Base-by-base conservation (phyloP, 2,113 vertebrate species). In the Oenanthe melanoleuca region DNA sequence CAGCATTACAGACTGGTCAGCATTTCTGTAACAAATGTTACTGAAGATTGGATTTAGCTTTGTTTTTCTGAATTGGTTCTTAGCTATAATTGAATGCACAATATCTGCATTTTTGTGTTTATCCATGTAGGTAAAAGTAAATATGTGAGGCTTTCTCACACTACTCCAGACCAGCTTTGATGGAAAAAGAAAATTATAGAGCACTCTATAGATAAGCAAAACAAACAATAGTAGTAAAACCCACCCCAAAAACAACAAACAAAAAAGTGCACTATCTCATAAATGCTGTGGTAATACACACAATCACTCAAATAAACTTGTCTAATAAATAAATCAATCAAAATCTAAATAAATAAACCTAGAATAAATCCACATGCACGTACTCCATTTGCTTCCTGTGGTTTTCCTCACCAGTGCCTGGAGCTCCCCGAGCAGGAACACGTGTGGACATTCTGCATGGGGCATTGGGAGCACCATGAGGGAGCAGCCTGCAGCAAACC, bases 101-200 rank as follows among this genome's bases (percentile, higher is more conserved):
- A 85, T 85, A 89, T 93, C 96, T 97, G 95, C 94, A 97, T 96
- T 97, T 97, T 97, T 96, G 88, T 95, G 94, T 93, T 96, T 96
- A 96, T 92, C 96, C 95, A 19, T 93, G 86, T 72, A 96, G 86
- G 80, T 82, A 50, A 88, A 97, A 97, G 97, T 79, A 97, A 97
- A 95, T 95, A 96, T 67, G 80, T 59, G 94, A 96, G 70, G 38
- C 63, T 97, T 96, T 96, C 92, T 94, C 95, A 91, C 60, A 96
- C 72, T 94, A 81, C 77, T 95, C 77, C 65, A 93, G 77, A 96
- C 86, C 75, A 97, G 97, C 89, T 95, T 95, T 83, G 93, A 95
- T 52, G 82, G 75, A 95, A 96, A 97, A 97, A 89, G 13, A 90
- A 96, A 95, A 95, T 96, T 93, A 95, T 88, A 93, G 93, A 98